Base-by-base conservation (phyloP, 2,113 vertebrate species). In the Elgaria multicarinata region DNA sequence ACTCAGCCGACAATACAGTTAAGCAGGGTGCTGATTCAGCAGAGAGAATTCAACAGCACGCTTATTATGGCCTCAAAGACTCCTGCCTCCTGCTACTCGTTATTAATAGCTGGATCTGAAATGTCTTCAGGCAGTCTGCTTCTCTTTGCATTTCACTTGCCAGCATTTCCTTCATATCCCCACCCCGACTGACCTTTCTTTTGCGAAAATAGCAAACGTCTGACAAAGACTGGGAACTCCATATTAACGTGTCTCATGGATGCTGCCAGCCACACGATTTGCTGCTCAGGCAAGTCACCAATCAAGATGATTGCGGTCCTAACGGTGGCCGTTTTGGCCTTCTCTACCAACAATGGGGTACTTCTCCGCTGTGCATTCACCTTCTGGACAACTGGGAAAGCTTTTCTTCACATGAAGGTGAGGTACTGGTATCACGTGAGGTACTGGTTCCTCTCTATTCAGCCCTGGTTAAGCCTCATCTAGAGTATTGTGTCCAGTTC, bases 1-100 rank as follows among this genome's bases (percentile, higher is more conserved):
- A 16, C 24, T 81, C 3, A 90, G 81, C 76, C 92, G 81, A 92
- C 50, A 76, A 62, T 74, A 64, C 53, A 42, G 84, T 39, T 80
- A 93, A 92, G 75, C 53, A 39, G 10, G 72, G 42, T 93, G 93
- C 92, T 90, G 91, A 82, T 22, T 90, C 92, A 88, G 90, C 92
- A 94, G 89, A 66, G 5, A 4, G 42, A 89, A 55, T 31, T 58
- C 58, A 91, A 82, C 24, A 81, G 4, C 39, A 71, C 18, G 66
- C 44, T 89, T 87, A 46, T 86, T 90, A 50, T 7, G 84, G 5
- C 86, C 72, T 28, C 81, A 12, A 90, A 89, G 81, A 90, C 76
- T 44, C 55, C n/a, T 58, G 44, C 55, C 83, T 89, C 22, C 72
- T 90, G 64, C 64, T 89, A 44, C 36, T 90, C 20, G 33, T 26